phyloP scores from a whole-genome alignment of 2,888 invertebrate genomes.

The Tetheella fluctuosa region DNA sequence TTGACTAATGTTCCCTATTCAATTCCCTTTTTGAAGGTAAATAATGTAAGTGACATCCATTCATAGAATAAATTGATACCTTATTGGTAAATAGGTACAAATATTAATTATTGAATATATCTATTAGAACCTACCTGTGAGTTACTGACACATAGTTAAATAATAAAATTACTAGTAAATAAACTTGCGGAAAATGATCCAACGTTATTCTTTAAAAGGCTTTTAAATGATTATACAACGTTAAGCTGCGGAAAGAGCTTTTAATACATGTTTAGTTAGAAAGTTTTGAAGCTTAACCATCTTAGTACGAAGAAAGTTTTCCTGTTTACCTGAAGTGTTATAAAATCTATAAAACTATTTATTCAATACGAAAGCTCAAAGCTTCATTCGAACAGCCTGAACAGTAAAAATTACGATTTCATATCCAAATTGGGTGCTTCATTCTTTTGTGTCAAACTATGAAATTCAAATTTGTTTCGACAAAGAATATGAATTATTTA shows the following conservation, averaged over 20 bases:
- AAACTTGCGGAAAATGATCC: too few species aligned
- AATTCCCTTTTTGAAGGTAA: too few species aligned
- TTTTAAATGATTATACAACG: not conserved
- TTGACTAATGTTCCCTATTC: too few species aligned
- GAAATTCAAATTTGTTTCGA: too few species aligned
- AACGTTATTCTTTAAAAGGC: not conserved
- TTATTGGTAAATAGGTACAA: not conserved
- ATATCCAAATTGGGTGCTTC: too few species aligned
- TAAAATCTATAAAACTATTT: not conserved
- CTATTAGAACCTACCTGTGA: not conserved
- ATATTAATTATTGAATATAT: not conserved
- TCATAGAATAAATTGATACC: not conserved
- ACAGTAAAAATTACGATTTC: not conserved
- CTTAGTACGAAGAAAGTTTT: not conserved
- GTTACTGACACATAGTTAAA: not conserved
- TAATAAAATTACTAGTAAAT: not conserved
- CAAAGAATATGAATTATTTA: not conserved
- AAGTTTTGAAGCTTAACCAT: too few species aligned
- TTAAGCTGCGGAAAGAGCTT: not conserved
- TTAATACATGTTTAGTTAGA: not conserved
- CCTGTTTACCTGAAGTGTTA: not conserved
- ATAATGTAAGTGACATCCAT: not conserved
- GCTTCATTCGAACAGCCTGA: not conserved
- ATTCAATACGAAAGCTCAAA: conserved; percentile 16
- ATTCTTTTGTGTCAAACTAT: too few species aligned